Conservation (phyloP, 2,113 vertebrate species). For the Chamaetylas fuelleborni region DNA sequence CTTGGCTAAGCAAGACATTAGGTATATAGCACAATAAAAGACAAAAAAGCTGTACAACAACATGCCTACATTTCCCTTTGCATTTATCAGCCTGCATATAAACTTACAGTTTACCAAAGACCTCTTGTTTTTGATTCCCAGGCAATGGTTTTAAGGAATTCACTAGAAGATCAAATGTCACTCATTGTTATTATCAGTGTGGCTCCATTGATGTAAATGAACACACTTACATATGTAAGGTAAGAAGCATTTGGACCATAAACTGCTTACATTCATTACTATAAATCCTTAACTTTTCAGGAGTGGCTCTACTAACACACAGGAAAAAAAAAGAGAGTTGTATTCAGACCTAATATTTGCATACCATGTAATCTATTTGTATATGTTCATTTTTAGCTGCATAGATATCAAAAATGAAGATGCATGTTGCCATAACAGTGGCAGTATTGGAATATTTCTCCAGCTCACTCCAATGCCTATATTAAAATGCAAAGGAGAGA, state of each 20-base stretch:
- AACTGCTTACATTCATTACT: neutral
- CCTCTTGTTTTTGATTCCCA: neutral
- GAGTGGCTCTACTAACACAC: neutral
- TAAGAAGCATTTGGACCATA: neutral
- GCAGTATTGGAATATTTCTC: neutral
- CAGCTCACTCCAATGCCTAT: neutral
- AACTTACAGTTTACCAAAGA: neutral
- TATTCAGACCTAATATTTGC: neutral
- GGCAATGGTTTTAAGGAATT: neutral
- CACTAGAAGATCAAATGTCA: neutral
- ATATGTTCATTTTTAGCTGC: neutral
- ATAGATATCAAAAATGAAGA: constrained; percentile 16
- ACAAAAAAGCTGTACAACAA: neutral
- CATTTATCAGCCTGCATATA: neutral
- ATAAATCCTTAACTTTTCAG: neutral
- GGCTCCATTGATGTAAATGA: neutral
- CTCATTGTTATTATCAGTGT: neutral
- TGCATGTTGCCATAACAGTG: neutral
- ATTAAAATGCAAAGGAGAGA: constrained; percentile 47
- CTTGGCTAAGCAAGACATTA: neutral
- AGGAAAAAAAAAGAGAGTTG: neutral
- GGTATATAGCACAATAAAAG: neutral
- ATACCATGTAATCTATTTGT: neutral
- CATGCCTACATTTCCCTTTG: neutral
- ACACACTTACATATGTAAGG: neutral